phyloP scores from a whole-genome alignment of 92 coral and sea anemone species.

The Anthopleura xanthogrammica region DNA sequence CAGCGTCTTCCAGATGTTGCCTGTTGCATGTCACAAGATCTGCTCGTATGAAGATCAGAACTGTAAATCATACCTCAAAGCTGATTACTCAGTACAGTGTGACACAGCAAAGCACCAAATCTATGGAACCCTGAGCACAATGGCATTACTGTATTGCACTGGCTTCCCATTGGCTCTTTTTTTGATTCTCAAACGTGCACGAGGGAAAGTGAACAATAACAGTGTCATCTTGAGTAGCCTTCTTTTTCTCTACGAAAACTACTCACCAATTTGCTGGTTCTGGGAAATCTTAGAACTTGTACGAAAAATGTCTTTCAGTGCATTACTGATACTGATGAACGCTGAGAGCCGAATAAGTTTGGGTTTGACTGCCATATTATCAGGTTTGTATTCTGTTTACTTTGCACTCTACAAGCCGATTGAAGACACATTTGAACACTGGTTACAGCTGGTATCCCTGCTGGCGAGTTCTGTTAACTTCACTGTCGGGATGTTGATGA shows the following conservation, averaged over 20 bases:
- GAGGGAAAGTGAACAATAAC: neutral
- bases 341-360: conserved; percentile 19
- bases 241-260: neutral
- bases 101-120: conserved; percentile 31
- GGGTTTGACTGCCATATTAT: neutral
- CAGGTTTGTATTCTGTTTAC: conserved; percentile 11
- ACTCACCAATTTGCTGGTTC: neutral
- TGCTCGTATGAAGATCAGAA: conserved; percentile 37
- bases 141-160: conserved; percentile 14
- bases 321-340: conserved; percentile 17
- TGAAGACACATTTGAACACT: conserved; percentile 11
- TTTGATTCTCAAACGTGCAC: conserved; percentile 2
- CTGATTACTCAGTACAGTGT: conserved; percentile 56
- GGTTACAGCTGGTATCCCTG: neutral
- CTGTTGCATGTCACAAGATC: conserved; percentile 23
- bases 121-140: conserved; percentile 24
- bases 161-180: conserved; percentile 9
- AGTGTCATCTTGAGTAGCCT: neutral
- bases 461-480: conserved; percentile 5
- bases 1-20: conserved; percentile 39
- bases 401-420: conserved; percentile 17
- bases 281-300: conserved; percentile 30
- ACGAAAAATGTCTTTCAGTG: conserved; percentile 20
- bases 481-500: conserved; percentile 3
- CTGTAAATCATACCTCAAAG: conserved; percentile 51